Conservation (phyloP, 2,113 vertebrate genomes). For the Pitta sordida region DNA sequence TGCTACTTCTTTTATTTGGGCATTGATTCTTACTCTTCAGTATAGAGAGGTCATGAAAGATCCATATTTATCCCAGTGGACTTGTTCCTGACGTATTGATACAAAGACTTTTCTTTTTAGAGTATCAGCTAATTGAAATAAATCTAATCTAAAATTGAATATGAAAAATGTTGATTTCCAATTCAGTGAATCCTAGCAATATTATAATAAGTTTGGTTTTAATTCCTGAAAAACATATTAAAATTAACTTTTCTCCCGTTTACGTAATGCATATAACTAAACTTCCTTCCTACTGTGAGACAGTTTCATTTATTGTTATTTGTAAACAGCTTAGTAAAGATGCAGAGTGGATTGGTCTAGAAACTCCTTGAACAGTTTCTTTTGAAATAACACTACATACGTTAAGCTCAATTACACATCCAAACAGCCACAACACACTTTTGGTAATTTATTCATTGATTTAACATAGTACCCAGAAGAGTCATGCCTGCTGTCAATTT, state of each 20-base stretch:
- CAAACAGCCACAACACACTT: slow-evolving; percentile 86
- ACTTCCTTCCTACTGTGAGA: slow-evolving; percentile 79
- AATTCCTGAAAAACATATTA: slow-evolving; percentile 73
- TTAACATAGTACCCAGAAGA: slow-evolving; percentile 88
- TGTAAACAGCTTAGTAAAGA: slow-evolving; percentile 79
- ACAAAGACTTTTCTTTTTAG: slow-evolving; percentile 33
- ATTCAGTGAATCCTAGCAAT: slow-evolving; percentile 55
- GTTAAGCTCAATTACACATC: slow-evolving; percentile 87
- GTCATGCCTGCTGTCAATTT: slow-evolving; percentile 85
- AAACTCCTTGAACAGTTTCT: slow-evolving; percentile 85
- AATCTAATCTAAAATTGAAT: slow-evolving; percentile 69
- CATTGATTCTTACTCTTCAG: neutral
- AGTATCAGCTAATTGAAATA: slow-evolving; percentile 69
- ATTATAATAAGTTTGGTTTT: slow-evolving; percentile 70
- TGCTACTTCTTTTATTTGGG: slow-evolving; percentile 12
- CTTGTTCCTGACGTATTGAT: slow-evolving; percentile 7
- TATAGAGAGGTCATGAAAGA: neutral
- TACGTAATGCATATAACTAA: slow-evolving; percentile 76
- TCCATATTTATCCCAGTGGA: neutral
- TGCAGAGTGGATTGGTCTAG: slow-evolving; percentile 75
- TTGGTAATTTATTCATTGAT: slow-evolving; percentile 89
- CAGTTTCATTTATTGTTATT: slow-evolving; percentile 81
- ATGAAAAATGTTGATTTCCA: slow-evolving; percentile 71
- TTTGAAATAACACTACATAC: slow-evolving; percentile 85
- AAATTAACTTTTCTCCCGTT: slow-evolving; percentile 78